These are phyloP conservation scores for Mustelus asterias DNA, from an alignment of 2,113 vertebrate species.

Conservation along the genomic window DNA sequence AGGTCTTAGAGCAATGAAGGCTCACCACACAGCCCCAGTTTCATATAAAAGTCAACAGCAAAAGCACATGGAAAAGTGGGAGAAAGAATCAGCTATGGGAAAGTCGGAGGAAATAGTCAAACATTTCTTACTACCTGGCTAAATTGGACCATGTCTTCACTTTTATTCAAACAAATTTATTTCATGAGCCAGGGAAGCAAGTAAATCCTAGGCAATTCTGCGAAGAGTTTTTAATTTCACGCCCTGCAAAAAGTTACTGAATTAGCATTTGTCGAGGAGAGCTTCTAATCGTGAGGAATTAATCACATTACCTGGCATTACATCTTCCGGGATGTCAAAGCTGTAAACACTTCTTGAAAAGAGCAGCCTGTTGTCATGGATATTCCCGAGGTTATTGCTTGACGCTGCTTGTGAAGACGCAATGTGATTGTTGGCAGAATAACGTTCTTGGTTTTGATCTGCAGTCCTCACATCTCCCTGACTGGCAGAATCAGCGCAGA, in stretches of 20 bases:
- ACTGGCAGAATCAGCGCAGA: neutral
- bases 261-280: neutral
- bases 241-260: neutral
- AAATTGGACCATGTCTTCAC: neutral
- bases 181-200: neutral
- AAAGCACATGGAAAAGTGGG: neutral
- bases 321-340: conserved; percentile 25
- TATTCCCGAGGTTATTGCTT: neutral
- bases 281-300: neutral
- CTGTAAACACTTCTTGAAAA: conserved; percentile 25
- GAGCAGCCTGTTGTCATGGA: conserved; percentile 17
- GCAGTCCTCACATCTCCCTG: neutral
- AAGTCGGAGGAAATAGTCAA: neutral
- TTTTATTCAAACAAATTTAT: neutral
- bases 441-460: neutral
- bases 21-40: neutral
- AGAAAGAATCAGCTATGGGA: neutral
- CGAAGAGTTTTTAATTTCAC: neutral
- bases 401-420: neutral
- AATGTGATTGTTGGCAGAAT: neutral
- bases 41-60: neutral
- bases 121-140: neutral
- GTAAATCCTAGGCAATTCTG: neutral
- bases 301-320: conserved; percentile 16
- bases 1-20: neutral